Conservation (phyloP, 2,797 vertebrate genomes). For the Microtus agrestis region DNA sequence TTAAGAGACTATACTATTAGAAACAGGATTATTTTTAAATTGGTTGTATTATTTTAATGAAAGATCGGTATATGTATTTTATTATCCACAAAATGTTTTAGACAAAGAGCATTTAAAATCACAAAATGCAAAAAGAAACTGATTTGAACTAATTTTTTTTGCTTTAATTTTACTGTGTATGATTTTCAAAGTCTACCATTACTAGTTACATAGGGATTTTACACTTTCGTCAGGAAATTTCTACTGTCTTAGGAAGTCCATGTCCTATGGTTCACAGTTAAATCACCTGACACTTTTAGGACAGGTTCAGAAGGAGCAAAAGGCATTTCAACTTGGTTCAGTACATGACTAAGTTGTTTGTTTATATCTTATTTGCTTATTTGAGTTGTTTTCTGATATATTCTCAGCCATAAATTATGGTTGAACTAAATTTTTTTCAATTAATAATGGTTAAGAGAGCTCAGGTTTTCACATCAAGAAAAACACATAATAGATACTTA, state of each 20-base stretch:
- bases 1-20: constrained; percentile 15
- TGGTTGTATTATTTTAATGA: constrained; percentile 7
- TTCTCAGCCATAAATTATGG: background rate
- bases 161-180: background rate
- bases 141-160: background rate
- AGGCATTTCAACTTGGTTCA: background rate
- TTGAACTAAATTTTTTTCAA: background rate
- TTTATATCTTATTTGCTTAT: background rate
- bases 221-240: background rate
- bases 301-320: background rate
- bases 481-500: background rate
- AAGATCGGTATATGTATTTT: background rate
- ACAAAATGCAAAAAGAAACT: background rate
- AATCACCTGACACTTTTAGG: background rate
- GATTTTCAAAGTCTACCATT: constrained; percentile 8
- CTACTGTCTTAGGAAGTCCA: background rate
- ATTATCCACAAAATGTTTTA: constrained; percentile 52
- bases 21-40: background rate
- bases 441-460: constrained; percentile 38
- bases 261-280: background rate
- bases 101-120: background rate
- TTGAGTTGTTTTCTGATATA: constrained; percentile 15
- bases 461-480: background rate
- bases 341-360: background rate
- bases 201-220: background rate